phyloP scores from a whole-genome alignment of 2,888 invertebrate genomes.

The Napeogenes inachia region DNA sequence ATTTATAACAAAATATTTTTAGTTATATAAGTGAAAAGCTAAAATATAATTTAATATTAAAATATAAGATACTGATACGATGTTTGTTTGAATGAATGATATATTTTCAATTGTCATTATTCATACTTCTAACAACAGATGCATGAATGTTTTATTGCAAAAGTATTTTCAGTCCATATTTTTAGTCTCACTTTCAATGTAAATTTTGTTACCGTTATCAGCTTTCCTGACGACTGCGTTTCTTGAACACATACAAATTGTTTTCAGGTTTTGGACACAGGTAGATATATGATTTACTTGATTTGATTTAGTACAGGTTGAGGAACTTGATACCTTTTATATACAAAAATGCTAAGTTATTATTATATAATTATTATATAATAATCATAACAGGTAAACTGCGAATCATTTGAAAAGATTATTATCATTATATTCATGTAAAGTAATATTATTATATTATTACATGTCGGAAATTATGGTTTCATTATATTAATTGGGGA shows the following conservation, averaged over 20 bases:
- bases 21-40: not conserved
- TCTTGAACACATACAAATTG: not conserved
- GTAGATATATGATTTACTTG: no score
- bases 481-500: no score
- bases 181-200: not conserved
- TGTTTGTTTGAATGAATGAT: not conserved
- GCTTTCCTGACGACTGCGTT: slow-evolving; percentile 5
- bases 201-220: slow-evolving; percentile 1
- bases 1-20: not conserved
- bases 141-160: not conserved
- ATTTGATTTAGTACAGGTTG: no score
- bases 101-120: not conserved
- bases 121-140: not conserved
- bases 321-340: no score
- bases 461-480: no score
- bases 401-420: no score
- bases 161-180: not conserved
- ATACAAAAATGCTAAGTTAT: no score
- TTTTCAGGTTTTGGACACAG: not conserved
- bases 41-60: not conserved
- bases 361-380: no score
- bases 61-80: not conserved
- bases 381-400: no score
- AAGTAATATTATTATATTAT: no score
- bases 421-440: no score